A percentile compares a stretch with the other conserved stretches of the same genome.
Evolutionary conservation across 2,113 vertebrate species (phyloP).

Genomic region (Eretmochelys imbricata): DNA sequence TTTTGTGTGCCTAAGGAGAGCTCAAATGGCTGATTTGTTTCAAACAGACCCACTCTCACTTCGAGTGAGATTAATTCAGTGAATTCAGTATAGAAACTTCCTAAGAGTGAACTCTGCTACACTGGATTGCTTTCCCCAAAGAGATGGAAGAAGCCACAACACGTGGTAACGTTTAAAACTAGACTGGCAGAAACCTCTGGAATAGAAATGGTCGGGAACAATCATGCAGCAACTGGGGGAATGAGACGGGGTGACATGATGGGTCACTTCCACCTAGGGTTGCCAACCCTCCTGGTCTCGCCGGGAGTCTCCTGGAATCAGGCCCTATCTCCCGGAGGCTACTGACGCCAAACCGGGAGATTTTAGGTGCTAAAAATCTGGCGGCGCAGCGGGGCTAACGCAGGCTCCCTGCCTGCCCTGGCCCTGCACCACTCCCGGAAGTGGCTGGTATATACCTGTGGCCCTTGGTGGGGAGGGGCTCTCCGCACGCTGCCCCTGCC

Average conservation of each 20-base stretch:
- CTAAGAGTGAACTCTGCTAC: rapidly evolving
- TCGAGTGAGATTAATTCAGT: not conserved
- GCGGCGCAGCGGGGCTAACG: no score
- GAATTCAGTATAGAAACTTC: not conserved
- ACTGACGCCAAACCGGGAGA: no score
- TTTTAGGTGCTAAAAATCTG: no score
- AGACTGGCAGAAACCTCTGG: not conserved
- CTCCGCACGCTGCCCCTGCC: no score
- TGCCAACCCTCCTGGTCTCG: no score
- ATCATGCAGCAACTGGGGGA: not conserved
- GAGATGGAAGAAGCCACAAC: rapidly evolving
- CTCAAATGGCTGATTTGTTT: not conserved
- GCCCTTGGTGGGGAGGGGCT: no score
- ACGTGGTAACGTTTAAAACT: not conserved
- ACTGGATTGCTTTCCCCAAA: not conserved
- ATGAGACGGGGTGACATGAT: not conserved
- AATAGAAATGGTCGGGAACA: not conserved
- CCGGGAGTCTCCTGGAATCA: no score
- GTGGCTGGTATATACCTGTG: no score
- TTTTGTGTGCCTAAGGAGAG: not conserved
- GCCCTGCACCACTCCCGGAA: no score
- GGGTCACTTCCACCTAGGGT: not conserved
- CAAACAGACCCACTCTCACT: not conserved
- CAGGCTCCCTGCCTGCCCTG: no score
- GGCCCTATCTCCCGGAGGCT: no score